These are phyloP conservation scores for Anthophora plumipes DNA, from an alignment of 2,888 invertebrate species.

Conservation along the genomic window DNA sequence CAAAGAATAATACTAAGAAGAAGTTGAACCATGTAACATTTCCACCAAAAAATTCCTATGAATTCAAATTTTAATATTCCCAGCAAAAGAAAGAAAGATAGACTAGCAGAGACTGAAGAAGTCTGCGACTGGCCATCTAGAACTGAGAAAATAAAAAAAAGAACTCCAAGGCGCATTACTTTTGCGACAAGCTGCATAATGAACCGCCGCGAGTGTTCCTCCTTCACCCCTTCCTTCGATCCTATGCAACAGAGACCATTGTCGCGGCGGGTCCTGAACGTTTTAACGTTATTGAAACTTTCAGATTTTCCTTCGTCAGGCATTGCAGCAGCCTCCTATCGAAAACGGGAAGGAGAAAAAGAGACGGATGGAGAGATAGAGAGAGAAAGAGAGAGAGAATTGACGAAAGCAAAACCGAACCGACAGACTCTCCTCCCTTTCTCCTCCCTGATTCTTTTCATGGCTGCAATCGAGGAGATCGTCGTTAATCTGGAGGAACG, in stretches of 20 bases:
- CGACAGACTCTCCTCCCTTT: not conserved
- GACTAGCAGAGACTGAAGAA: not conserved
- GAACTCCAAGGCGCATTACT: constrained; percentile 2
- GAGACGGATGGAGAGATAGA: too few species aligned
- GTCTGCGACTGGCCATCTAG: not conserved
- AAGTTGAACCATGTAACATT: not conserved
- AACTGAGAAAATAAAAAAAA: too few species aligned
- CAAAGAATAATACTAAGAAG: not conserved
- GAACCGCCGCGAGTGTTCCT: constrained; percentile 30
- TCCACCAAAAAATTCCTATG: not conserved
- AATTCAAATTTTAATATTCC: constrained; percentile 12
- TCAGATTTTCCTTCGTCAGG: constrained; percentile 17
- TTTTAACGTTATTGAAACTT: constrained; percentile 55
- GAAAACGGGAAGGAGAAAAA: constrained; percentile 18
- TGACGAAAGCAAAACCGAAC: constrained; percentile 8
- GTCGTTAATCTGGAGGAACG: constrained; percentile 63
- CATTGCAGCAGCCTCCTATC: constrained; percentile 7
- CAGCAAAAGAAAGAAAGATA: not conserved
- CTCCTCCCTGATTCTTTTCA: constrained; percentile 18
- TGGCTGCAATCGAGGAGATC: constrained; percentile 56
- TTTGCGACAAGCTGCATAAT: constrained; percentile 20
- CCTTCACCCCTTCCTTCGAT: not conserved
- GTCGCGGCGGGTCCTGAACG: constrained; percentile 21
- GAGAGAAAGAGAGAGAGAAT: too few species aligned
- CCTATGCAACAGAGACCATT: not conserved